Evolutionary conservation across 2,797 vertebrate species (phyloP).

Genomic region (Kryptolebias ocellatus): DNA sequence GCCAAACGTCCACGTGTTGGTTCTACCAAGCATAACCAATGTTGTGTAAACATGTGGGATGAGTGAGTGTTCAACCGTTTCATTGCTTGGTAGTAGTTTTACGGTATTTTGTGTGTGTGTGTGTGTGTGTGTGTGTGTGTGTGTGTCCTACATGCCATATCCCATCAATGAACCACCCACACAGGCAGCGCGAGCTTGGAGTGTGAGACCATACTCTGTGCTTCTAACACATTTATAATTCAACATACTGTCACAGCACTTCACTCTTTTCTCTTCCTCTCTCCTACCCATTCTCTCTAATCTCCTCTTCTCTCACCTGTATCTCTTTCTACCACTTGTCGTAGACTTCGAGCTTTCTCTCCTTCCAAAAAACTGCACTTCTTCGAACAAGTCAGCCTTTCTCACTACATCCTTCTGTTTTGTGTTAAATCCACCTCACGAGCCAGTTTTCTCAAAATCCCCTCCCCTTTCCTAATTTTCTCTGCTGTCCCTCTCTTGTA

Average conservation of each 20-base stretch:
- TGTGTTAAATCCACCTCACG: constrained; percentile 3
- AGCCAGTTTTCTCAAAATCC: constrained; percentile 37
- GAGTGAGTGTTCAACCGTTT: constrained; percentile 29
- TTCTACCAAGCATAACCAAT: not conserved
- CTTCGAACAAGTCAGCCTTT: constrained; percentile 2
- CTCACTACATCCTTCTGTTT: constrained; percentile 5
- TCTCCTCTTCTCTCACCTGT: constrained; percentile 48
- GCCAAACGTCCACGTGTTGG: not conserved
- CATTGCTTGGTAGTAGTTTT: constrained; percentile 32
- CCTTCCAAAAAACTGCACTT: constrained; percentile 19
- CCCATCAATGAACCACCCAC: constrained; percentile 71
- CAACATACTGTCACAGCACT: constrained; percentile 65
- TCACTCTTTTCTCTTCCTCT: constrained; percentile 31
- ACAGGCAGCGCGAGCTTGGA: constrained; percentile 48
- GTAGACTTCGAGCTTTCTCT: not conserved
- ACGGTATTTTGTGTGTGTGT: constrained; percentile 14
- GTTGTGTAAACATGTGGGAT: constrained; percentile 2
- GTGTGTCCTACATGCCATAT: constrained; percentile 59
- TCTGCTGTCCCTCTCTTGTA: not conserved
- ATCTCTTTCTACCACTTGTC: constrained; percentile 31
- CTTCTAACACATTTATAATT: constrained; percentile 78
- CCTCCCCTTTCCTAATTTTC: constrained; percentile 23
- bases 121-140: constrained; percentile 18
- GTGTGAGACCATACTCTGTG: constrained; percentile 57
- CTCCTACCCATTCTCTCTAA: constrained; percentile 25